Percentiles rank a stretch among this genome's conserved stretches.
Evolutionary conservation across 2,113 vertebrate genomes (phyloP).

Genomic region (Mola mola): DNA sequence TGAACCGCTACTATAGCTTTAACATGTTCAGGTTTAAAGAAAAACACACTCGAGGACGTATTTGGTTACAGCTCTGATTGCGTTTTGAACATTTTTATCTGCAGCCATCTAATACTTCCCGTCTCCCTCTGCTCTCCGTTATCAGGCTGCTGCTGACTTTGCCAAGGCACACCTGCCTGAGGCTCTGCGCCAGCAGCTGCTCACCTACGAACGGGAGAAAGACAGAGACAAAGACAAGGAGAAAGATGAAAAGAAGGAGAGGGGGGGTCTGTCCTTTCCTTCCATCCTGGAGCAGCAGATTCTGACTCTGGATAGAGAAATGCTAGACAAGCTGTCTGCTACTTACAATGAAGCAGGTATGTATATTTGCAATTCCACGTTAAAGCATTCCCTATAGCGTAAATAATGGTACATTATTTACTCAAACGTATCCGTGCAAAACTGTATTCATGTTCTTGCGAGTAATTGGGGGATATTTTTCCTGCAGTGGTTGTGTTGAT

Average conservation of each 20-base stretch:
- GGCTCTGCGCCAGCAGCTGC: constrained; percentile 91
- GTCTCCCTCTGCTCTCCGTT: constrained; percentile 38
- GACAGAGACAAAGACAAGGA: constrained; percentile 85
- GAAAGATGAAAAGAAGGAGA: constrained; percentile 88
- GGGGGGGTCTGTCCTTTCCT: constrained; percentile 87
- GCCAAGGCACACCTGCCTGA: constrained; percentile 92
- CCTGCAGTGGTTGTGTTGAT: neutral
- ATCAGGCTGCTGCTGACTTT: constrained; percentile 94
- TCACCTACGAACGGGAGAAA: constrained; percentile 92
- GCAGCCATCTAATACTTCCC: constrained; percentile 19
- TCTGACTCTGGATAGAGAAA: constrained; percentile 89
- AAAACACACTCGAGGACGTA: constrained; percentile 4
- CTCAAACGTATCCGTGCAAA: neutral
- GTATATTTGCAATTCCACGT: no score
- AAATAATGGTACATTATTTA: neutral
- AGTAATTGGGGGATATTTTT: neutral
- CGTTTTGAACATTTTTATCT: constrained; percentile 5
- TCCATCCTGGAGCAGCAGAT: constrained; percentile 96
- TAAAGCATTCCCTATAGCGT: no score
- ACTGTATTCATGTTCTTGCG: neutral
- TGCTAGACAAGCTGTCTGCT: constrained; percentile 92
- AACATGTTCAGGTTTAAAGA: neutral
- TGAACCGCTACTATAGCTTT: neutral
- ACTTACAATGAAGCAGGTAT: constrained; percentile 96
- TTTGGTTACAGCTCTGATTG: neutral